Evolutionary conservation across 2,113 vertebrate species (phyloP).

Genomic region (Todiramphus saurophagus): DNA sequence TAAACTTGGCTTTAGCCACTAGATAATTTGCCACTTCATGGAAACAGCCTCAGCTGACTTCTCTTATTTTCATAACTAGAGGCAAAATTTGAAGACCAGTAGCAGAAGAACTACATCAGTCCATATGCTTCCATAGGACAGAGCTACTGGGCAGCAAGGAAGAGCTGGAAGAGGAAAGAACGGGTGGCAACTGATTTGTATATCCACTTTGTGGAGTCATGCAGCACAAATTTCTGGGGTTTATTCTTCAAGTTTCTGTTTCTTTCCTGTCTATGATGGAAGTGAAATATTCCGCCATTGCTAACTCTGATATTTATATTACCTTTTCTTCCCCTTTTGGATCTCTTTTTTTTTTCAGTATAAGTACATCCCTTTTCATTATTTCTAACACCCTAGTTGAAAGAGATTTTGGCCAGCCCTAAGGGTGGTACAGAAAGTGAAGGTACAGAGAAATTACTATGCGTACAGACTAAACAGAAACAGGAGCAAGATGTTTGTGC

Average conservation of each 20-base stretch:
- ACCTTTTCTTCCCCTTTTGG: not conserved
- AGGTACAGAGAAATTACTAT: not conserved
- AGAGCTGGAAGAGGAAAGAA: not conserved
- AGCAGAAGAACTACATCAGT: not conserved
- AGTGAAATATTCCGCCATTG: not conserved
- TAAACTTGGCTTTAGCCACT: constrained; percentile 49
- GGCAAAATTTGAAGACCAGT: not conserved
- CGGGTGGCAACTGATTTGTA: not conserved
- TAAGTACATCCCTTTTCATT: not conserved
- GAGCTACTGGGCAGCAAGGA: not conserved
- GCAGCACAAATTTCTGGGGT: not conserved
- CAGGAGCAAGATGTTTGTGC: not conserved
- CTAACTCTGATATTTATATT: not conserved
- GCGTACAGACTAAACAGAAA: not conserved
- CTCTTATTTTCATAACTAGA: not conserved
- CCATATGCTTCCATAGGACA: not conserved
- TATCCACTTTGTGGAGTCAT: not conserved
- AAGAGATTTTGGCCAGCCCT: not conserved
- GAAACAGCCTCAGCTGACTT: constrained; percentile 10
- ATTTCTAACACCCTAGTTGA: not conserved
- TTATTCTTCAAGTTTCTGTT: not conserved
- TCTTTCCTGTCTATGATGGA: not conserved
- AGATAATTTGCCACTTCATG: constrained; percentile 19
- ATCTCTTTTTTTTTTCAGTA: not conserved
- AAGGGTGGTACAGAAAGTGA: not conserved